Evolutionary conservation across 2,797 vertebrate species (phyloP).

Genomic region (Strix occidentalis): DNA sequence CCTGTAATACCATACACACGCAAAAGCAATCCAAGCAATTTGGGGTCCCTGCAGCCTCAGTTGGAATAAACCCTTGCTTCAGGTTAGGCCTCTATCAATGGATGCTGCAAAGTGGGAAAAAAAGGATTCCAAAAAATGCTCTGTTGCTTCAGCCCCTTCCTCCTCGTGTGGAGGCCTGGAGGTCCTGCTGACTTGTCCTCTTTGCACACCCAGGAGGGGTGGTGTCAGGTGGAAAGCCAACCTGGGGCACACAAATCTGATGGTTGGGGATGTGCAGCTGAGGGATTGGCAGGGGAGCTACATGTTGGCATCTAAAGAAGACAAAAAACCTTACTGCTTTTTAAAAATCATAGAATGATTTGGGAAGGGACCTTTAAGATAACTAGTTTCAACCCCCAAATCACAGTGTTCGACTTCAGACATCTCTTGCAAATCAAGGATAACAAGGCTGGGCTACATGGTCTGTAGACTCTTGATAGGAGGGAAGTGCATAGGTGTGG

Average conservation of each 20-base stretch:
- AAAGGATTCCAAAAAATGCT: neutral
- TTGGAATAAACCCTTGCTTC: neutral
- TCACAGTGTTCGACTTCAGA: neutral
- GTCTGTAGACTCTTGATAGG: fast-evolving
- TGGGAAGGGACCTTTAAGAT: too few relatives aligned
- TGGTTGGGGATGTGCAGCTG: neutral
- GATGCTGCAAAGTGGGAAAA: neutral
- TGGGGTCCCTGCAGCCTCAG: neutral
- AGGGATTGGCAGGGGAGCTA: neutral
- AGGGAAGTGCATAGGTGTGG: neutral
- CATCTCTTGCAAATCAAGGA: neutral
- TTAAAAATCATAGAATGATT: neutral
- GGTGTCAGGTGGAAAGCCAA: neutral
- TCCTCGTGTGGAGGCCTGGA: neutral
- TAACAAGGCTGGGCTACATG: neutral
- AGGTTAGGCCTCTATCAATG: neutral
- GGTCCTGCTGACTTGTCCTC: neutral
- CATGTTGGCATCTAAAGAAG: neutral
- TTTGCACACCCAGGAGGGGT: too few relatives aligned
- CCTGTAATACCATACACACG: fast-evolving
- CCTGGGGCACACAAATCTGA: fast-evolving
- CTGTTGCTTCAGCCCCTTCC: neutral
- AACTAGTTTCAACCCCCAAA: too few relatives aligned
- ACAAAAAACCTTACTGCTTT: neutral
- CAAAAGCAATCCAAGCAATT: neutral